A percentile compares a stretch with the other conserved stretches of the same genome.
Evolutionary conservation across 2,797 vertebrate genomes (phyloP).

Genomic region (Chrosomus eos): DNA sequence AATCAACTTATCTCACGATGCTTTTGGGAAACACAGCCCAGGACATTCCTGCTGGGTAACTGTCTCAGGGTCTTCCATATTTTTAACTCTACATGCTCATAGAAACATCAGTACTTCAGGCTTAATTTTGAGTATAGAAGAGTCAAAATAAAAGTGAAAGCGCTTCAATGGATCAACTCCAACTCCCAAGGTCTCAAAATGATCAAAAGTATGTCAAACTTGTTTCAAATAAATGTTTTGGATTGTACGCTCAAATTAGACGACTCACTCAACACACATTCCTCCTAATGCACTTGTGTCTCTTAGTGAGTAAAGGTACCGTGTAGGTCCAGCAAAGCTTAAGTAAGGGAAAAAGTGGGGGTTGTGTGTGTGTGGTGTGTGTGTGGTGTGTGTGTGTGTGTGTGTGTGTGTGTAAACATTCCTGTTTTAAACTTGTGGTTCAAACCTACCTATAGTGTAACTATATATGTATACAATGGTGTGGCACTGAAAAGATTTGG

Average conservation of each 20-base stretch:
- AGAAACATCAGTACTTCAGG: slow-evolving; percentile 12
- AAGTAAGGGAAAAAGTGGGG: slow-evolving; percentile 28
- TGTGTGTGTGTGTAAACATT: slow-evolving; percentile 48
- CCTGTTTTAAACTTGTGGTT: slow-evolving; percentile 60
- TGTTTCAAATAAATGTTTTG: slow-evolving; percentile 18
- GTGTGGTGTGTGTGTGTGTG: slow-evolving; percentile 9
- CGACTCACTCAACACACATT: slow-evolving; percentile 13
- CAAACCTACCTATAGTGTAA: slow-evolving; percentile 65
- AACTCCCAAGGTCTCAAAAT: neutral
- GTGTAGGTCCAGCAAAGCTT: slow-evolving; percentile 34
- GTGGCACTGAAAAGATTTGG: slow-evolving; percentile 57
- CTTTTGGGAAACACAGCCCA: neutral
- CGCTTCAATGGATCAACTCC: neutral
- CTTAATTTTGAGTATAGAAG: neutral
- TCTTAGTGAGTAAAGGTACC: slow-evolving; percentile 34
- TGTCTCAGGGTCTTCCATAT: slow-evolving; percentile 52
- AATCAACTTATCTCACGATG: neutral
- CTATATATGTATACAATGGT: slow-evolving; percentile 49
- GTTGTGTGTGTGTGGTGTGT: slow-evolving; percentile 21
- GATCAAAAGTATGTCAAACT: slow-evolving; percentile 11
- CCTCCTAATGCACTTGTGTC: slow-evolving; percentile 24
- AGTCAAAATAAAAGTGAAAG: neutral
- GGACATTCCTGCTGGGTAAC: slow-evolving; percentile 27
- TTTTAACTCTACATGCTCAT: slow-evolving; percentile 19
- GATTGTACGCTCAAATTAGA: slow-evolving; percentile 5